A percentile compares a stretch with the other conserved stretches of the same genome.
These are phyloP conservation scores for Halcyon smyrnensis DNA, from an alignment of 2,797 vertebrate species.

Conservation along the genomic window DNA sequence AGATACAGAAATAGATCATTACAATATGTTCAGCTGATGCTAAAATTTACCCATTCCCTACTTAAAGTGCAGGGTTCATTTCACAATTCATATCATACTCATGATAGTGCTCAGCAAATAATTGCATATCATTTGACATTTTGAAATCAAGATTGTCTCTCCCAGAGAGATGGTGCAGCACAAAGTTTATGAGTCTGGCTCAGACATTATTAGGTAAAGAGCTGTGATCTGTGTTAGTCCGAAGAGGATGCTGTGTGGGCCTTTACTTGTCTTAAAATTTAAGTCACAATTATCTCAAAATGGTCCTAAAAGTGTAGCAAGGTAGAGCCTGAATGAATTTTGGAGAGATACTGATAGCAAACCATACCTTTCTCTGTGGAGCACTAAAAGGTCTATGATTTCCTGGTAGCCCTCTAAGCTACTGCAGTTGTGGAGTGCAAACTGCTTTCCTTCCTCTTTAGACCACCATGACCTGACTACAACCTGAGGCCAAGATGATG, in stretches of 20 bases:
- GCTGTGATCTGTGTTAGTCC: not conserved
- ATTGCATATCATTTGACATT: not conserved
- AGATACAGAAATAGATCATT: not conserved
- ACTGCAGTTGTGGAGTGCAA: not conserved
- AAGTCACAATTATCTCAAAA: not conserved
- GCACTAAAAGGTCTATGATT: not conserved
- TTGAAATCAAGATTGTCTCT: slow-evolving; percentile 18
- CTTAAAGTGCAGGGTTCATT: not conserved
- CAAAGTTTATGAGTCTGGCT: not conserved
- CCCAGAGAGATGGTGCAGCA: not conserved
- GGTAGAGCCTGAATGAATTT: not conserved
- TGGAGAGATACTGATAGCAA: not conserved
- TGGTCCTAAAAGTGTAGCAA: not conserved
- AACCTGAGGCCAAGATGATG: not conserved
- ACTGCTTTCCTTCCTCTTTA: not conserved
- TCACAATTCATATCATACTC: not conserved
- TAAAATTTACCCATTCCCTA: not conserved
- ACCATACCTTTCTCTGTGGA: not conserved
- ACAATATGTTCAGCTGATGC: not conserved
- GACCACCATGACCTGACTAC: not conserved
- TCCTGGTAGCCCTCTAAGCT: not conserved
- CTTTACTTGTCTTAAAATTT: not conserved
- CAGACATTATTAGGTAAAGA: not conserved
- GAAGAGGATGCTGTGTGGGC: not conserved
- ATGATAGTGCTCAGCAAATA: not conserved